Conservation (phyloP, 2,797 vertebrate species). For the Vultur gryphus region DNA sequence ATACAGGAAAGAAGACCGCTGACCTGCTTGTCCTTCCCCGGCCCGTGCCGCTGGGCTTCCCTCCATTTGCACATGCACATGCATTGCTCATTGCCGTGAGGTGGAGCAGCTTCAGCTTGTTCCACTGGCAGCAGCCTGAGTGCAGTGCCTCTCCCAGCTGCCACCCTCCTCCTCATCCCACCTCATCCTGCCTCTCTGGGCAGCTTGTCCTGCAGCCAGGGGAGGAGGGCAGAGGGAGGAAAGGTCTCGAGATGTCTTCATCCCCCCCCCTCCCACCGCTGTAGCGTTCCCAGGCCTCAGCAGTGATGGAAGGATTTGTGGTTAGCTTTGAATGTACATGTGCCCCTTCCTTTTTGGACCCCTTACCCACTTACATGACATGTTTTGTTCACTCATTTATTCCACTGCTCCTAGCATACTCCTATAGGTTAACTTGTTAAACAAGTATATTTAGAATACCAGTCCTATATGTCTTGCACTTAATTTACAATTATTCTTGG, state of each 20-base stretch:
- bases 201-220: neutral
- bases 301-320: neutral
- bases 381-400: neutral
- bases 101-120: neutral
- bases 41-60: neutral
- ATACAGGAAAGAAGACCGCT: neutral
- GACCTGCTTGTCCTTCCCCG: conserved; percentile 16
- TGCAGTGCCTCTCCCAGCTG: neutral
- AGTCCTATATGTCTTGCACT: neutral
- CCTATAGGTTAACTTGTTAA: neutral
- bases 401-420: neutral
- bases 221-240: neutral
- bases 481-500: neutral
- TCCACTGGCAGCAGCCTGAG: neutral
- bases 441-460: neutral
- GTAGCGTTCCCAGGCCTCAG: neutral
- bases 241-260: neutral
- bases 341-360: neutral
- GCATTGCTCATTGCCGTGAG: rapidly evolving
- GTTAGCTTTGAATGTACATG: neutral
- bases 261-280: rapidly evolving
- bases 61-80: neutral
- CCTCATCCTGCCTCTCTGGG: neutral
- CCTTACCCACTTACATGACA: too few species aligned
- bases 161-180: neutral